Evolutionary conservation across 2,797 vertebrate species (phyloP).

Genomic region (Lophura swinhoii): DNA sequence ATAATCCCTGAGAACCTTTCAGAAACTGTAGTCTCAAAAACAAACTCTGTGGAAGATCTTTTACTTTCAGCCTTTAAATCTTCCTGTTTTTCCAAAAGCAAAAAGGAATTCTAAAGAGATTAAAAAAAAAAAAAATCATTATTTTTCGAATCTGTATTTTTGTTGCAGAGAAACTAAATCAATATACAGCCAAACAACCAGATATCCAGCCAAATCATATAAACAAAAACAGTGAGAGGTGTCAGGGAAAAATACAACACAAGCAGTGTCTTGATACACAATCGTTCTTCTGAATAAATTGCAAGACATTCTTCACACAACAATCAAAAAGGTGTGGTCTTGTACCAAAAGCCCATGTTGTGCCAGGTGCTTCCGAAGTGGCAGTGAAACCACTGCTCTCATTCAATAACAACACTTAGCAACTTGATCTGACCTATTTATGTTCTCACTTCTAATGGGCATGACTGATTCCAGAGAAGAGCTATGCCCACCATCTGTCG

Average conservation of each 20-base stretch:
- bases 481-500: background rate
- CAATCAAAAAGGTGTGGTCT: background rate
- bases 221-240: background rate
- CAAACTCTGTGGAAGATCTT: background rate
- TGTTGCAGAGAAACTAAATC: constrained; percentile 14
- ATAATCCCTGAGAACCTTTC: background rate
- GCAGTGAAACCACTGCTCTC: background rate
- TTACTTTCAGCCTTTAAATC: background rate
- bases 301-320: background rate
- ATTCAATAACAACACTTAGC: background rate
- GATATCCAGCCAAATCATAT: background rate
- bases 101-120: background rate
- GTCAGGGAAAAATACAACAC: constrained; percentile 12
- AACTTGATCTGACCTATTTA: constrained; percentile 9
- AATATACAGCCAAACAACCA: background rate
- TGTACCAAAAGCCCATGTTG: background rate
- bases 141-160: background rate
- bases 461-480: constrained; percentile 22
- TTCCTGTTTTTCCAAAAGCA: background rate
- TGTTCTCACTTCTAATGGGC: background rate
- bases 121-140: background rate
- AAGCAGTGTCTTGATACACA: background rate
- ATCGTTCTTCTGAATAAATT: background rate
- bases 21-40: background rate
- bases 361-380: background rate